phyloP scores from a whole-genome alignment of 2,888 invertebrate species.

The Carterocephalus palaemon region DNA sequence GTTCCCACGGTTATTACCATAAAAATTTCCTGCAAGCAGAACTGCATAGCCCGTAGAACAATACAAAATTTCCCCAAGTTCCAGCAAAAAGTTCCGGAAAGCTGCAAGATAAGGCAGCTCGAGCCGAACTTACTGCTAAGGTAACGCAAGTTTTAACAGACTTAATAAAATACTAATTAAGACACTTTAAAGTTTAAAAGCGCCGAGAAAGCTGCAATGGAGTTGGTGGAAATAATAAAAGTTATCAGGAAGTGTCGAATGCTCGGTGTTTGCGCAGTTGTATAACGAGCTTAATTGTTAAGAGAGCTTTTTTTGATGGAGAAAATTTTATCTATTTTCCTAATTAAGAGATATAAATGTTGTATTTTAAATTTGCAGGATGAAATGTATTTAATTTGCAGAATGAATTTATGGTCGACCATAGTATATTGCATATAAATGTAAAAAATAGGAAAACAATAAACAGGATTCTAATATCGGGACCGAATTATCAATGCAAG shows the following conservation, averaged over 20 bases:
- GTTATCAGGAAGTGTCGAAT: slow-evolving; percentile 24
- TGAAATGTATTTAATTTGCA: too few species aligned
- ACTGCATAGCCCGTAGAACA: too few species aligned
- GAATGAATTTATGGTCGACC: too few species aligned
- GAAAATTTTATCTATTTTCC: too few species aligned
- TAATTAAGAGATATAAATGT: too few species aligned
- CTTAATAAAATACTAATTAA: slow-evolving; percentile 26
- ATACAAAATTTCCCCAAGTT: slow-evolving; percentile 19
- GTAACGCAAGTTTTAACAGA: slow-evolving; percentile 24
- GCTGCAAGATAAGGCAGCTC: slow-evolving; percentile 18
- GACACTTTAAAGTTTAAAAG: slow-evolving; percentile 25
- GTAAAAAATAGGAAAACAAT: too few species aligned
- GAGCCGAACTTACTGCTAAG: slow-evolving; percentile 18
- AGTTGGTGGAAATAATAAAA: slow-evolving; percentile 23
- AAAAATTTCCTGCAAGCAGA: too few species aligned
- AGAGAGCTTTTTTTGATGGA: slow-evolving; percentile 7
- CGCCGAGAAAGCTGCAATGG: slow-evolving; percentile 20
- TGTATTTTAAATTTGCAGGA: too few species aligned
- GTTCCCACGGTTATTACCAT: too few species aligned
- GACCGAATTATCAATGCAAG: too few species aligned
- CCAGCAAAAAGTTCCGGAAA: slow-evolving; percentile 10
- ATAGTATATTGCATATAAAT: too few species aligned
- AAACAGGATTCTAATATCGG: too few species aligned
- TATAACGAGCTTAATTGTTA: slow-evolving; percentile 13
- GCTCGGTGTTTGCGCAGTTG: slow-evolving; percentile 14